phyloP scores from a whole-genome alignment of 2,113 vertebrate genomes.

The Plestiodon gilberti region DNA sequence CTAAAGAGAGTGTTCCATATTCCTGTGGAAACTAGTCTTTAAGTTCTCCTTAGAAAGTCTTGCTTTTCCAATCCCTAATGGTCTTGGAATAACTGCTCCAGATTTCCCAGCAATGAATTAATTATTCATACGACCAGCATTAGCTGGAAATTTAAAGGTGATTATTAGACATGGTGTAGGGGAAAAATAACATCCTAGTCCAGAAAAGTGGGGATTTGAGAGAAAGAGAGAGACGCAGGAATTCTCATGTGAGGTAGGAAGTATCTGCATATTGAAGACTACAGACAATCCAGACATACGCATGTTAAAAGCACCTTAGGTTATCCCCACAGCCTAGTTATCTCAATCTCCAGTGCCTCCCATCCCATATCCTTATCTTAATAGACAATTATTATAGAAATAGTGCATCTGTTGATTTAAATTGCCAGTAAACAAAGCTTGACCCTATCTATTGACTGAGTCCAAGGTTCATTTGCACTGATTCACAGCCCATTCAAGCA shows the following conservation, averaged over 20 bases:
- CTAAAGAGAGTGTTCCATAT: slow-evolving; percentile 29
- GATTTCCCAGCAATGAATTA: slow-evolving; percentile 25
- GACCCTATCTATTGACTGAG: background rate
- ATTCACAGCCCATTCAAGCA: background rate
- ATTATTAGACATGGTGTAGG: background rate
- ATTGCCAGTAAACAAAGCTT: background rate
- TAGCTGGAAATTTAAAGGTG: slow-evolving; percentile 16
- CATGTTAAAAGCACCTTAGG: background rate
- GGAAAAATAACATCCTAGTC: background rate
- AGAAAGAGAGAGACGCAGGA: background rate
- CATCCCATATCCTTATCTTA: background rate
- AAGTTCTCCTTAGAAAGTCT: background rate
- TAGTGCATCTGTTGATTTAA: background rate
- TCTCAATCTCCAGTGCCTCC: background rate
- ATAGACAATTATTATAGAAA: background rate
- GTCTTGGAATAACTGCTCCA: background rate
- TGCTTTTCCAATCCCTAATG: slow-evolving; percentile 18
- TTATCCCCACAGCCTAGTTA: background rate
- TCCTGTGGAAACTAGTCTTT: slow-evolving; percentile 33
- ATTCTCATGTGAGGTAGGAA: background rate
- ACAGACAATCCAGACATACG: background rate
- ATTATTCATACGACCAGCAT: slow-evolving; percentile 7
- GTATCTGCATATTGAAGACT: background rate
- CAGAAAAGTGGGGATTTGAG: slow-evolving; percentile 9
- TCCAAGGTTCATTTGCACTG: background rate